phyloP scores from a whole-genome alignment of 2,888 invertebrate species.

The Smittia aterrima region DNA sequence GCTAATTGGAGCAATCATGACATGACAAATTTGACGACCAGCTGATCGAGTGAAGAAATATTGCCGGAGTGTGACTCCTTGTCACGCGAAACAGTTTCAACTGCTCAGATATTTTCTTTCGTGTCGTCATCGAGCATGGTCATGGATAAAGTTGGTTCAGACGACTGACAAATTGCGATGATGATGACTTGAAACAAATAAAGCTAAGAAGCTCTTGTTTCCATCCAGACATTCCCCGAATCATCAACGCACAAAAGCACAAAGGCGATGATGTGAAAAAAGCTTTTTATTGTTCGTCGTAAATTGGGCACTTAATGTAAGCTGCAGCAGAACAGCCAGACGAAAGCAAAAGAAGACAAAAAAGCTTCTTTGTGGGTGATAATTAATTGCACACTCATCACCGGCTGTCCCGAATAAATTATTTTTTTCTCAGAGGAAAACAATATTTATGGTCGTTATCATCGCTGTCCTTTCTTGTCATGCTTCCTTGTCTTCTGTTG shows the following conservation, averaged over 20 bases:
- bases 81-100: too few species aligned
- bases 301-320: conserved; percentile 38
- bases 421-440: background rate
- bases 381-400: conserved; percentile 38
- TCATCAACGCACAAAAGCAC: background rate
- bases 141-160: too few species aligned
- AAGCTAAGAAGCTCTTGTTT: background rate
- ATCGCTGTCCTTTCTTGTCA: background rate
- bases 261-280: conserved; percentile 11
- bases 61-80: too few species aligned
- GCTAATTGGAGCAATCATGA: background rate
- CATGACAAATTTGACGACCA: too few species aligned
- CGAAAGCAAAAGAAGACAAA: background rate
- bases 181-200: too few species aligned
- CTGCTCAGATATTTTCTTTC: too few species aligned
- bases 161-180: too few species aligned
- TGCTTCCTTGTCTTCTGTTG: background rate
- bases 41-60: too few species aligned
- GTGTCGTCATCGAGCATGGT: too few species aligned
- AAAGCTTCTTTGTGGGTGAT: conserved; percentile 28
- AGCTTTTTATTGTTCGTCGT: conserved; percentile 33
- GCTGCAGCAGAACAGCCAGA: conserved; percentile 25
- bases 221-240: background rate
- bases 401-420: background rate
- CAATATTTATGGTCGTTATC: background rate